Evolutionary conservation across 1,140 invertebrate species (phyloP), one percentile per base, ranked within the genome.

Genomic region (Carposina sasakii): DNA sequence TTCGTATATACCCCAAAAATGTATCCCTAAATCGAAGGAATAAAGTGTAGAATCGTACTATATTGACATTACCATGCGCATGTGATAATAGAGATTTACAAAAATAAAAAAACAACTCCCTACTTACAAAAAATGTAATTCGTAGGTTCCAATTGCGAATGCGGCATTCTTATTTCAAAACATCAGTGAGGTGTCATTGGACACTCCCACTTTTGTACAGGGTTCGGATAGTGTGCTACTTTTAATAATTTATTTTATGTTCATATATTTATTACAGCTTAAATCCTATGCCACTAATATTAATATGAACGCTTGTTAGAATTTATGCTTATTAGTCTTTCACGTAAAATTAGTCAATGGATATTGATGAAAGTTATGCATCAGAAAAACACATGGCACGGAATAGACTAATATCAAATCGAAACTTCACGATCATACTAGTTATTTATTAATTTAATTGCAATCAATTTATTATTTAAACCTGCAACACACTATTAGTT

Each of bases 131-230:
- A 78, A 68, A 68, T 76, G 76, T 83, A 83, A 83, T 83, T 83
- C 76, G 76, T 83, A 81, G 79, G 69, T 83, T 83, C 79, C 48
- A 71, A 68, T 83, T 83, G 74, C 79, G 71, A 81, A 76, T 76
- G 71, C 73, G 75, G 71, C 71, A 69, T 82, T 81, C 75, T 72
- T 77, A 81, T 83, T 81, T 81, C 76, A 81, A 83, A 83, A 83
- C 76, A 81, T 76, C 74, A 76, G 69, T 64, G 60, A 76, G 74
- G 74, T 79, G 79, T 83, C 75, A 83, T 76, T 71, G 67, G 76
- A 81, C 79, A 79, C 79, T 81, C 75, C 76, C 71, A 73, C 42
- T 36, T 52, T 19, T 33, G 50, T 59, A 63, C 19, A 21, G 64
- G 12, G 21, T 3, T n/a, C 50, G 42, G 73, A 66, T 76, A 76